Percentiles rank a stretch among this genome's conserved stretches.
Conservation (phyloP, 2,888 invertebrate species). For the Phasia obesa region DNA sequence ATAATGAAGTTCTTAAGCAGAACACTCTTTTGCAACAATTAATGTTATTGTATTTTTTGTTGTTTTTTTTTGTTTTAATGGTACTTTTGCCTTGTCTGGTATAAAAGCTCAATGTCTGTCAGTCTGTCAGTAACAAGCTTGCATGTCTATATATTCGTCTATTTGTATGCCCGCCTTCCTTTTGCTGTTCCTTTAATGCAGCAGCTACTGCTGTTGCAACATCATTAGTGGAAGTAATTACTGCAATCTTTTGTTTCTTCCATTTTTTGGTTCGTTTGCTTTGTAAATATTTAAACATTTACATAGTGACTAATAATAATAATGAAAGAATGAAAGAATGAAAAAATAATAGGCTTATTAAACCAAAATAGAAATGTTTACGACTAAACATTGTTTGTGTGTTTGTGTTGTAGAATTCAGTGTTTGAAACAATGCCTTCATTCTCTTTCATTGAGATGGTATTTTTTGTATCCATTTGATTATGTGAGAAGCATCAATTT, state of each 20-base stretch:
- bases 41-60: neutral
- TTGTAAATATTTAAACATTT: slow-evolving; percentile 75
- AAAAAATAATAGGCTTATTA: slow-evolving; percentile 47
- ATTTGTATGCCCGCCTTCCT: slow-evolving; percentile 52
- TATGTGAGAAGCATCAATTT: too few species aligned
- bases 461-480: too few species aligned
- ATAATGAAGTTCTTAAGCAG: slow-evolving; percentile 61
- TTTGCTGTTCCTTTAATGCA: slow-evolving; percentile 35
- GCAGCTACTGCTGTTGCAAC: slow-evolving; percentile 68
- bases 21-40: slow-evolving; percentile 43
- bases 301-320: slow-evolving; percentile 57
- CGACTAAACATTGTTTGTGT: neutral
- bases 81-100: slow-evolving; percentile 53
- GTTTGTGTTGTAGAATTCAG: neutral
- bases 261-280: slow-evolving; percentile 68
- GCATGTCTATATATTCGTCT: slow-evolving; percentile 46
- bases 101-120: slow-evolving; percentile 39
- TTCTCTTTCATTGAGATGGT: neutral
- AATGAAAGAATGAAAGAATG: slow-evolving; percentile 42
- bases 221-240: slow-evolving; percentile 75
- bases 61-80: neutral
- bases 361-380: slow-evolving; percentile 37
- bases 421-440: neutral
- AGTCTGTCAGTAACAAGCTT: slow-evolving; percentile 51
- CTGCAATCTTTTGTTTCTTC: slow-evolving; percentile 70